Percentiles rank a stretch among this genome's conserved stretches.
Conservation (phyloP, 2,888 invertebrate species). For the Eristalinus aeneus region DNA sequence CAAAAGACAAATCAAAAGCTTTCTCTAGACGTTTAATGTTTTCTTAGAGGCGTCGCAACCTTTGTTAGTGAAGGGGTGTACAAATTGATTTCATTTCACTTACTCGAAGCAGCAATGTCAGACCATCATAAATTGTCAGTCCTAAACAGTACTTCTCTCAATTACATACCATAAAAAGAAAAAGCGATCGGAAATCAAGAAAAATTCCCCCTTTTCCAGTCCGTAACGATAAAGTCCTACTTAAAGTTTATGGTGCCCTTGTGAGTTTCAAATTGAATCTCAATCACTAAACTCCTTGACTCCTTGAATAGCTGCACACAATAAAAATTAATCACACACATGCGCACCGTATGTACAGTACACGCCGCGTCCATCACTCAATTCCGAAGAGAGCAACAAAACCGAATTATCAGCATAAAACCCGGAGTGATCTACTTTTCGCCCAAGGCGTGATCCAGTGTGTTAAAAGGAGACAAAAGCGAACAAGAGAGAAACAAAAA, state of each 20-base stretch:
- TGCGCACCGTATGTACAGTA: not conserved
- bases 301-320: not conserved
- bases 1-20: too few species aligned
- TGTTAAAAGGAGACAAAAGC: slow-evolving; percentile 15
- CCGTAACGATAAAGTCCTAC: not conserved
- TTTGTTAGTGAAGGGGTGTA: too few species aligned
- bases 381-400: not conserved
- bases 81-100: too few species aligned
- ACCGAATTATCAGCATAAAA: not conserved
- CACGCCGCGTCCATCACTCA: not conserved
- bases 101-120: too few species aligned
- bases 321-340: not conserved
- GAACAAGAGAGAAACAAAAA: slow-evolving; percentile 10
- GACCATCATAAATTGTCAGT: too few species aligned
- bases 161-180: too few species aligned
- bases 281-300: not conserved
- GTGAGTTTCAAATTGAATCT: not conserved
- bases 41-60: too few species aligned
- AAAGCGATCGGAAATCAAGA: too few species aligned
- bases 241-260: not conserved
- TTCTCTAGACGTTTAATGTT: too few species aligned
- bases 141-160: too few species aligned
- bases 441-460: slow-evolving; percentile 15
- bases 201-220: not conserved
- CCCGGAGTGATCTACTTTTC: slow-evolving; percentile 35